A percentile compares a stretch with the other conserved stretches of the same genome.
These are phyloP conservation scores for Scelioninae gen. 2 DNA, from an alignment of 2,888 invertebrate genomes.

Conservation along the genomic window DNA sequence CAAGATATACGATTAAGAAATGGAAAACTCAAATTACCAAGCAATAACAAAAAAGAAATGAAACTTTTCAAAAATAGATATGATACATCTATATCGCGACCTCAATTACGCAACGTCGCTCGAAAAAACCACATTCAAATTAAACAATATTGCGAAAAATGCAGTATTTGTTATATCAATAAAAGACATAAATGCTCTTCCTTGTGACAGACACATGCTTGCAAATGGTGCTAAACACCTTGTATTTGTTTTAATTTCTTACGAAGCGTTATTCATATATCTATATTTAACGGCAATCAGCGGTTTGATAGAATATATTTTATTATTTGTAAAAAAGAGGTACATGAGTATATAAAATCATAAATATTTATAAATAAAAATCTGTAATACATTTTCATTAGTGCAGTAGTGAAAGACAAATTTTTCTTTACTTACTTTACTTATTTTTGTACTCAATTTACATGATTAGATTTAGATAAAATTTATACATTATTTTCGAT, in stretches of 20 bases:
- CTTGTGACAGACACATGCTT: slow-evolving; percentile 59
- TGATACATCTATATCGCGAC: slow-evolving; percentile 36
- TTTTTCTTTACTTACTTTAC: slow-evolving; percentile 14
- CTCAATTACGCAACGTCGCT: slow-evolving; percentile 3
- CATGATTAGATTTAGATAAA: slow-evolving; percentile 27
- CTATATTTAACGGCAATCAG: slow-evolving; percentile 13
- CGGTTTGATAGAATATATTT: slow-evolving; percentile 28
- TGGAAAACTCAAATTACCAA: slow-evolving; percentile 62
- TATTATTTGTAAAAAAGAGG: slow-evolving; percentile 29
- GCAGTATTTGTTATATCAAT: slow-evolving; percentile 64
- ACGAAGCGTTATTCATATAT: background rate
- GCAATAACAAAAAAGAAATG: background rate
- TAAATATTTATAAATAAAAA: background rate
- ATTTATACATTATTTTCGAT: background rate
- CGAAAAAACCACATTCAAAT: slow-evolving; percentile 52
- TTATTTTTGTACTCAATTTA: slow-evolving; percentile 33
- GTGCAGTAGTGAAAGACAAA: slow-evolving; percentile 16
- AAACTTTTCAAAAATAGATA: slow-evolving; percentile 29
- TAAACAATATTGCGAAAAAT: slow-evolving; percentile 66
- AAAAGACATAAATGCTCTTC: slow-evolving; percentile 66
- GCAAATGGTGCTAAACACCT: slow-evolving; percentile 42
- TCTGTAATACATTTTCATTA: slow-evolving; percentile 33
- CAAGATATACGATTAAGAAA: slow-evolving; percentile 64
- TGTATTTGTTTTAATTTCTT: background rate
- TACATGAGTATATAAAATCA: background rate